phyloP scores from a whole-genome alignment of 2,797 vertebrate species.

The Gastrophryne carolinensis region DNA sequence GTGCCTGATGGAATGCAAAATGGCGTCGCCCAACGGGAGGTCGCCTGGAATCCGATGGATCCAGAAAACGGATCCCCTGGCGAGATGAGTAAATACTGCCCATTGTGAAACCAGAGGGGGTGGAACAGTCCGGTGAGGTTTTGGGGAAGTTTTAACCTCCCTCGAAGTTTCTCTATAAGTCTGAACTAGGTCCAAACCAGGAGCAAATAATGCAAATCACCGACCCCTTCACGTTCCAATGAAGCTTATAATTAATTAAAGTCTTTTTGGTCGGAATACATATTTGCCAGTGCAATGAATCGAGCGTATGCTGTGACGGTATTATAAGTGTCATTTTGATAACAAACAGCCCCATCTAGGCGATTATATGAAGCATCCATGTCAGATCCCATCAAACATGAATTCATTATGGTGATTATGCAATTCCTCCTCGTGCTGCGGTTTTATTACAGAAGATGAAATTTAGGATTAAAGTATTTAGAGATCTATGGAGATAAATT shows the following conservation, averaged over 20 bases:
- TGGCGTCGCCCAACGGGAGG: no score
- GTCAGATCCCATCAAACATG: conserved; percentile 26
- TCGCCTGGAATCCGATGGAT: no score
- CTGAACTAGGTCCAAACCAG: background rate
- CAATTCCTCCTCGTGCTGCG: conserved; percentile 21
- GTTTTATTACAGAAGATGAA: conserved; percentile 41
- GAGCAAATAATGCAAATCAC: background rate
- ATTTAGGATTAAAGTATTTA: conserved; percentile 36
- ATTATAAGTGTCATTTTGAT: background rate
- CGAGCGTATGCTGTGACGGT: background rate
- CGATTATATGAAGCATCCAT: conserved; percentile 1
- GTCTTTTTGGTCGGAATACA: background rate
- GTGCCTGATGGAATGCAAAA: no score
- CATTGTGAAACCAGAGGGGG: no score
- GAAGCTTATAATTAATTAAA: background rate
- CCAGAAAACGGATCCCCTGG: no score
- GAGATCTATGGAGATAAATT: conserved; percentile 37
- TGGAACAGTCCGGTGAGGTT: no score
- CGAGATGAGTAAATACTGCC: no score
- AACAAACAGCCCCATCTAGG: background rate
- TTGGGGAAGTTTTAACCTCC: no score
- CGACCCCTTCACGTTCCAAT: background rate
- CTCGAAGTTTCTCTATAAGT: no score
- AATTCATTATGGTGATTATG: conserved; percentile 40
- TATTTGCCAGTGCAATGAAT: background rate